Base-by-base conservation (phyloP, 92 coral and sea anemone genomes). In the Actinostola sp. region DNA sequence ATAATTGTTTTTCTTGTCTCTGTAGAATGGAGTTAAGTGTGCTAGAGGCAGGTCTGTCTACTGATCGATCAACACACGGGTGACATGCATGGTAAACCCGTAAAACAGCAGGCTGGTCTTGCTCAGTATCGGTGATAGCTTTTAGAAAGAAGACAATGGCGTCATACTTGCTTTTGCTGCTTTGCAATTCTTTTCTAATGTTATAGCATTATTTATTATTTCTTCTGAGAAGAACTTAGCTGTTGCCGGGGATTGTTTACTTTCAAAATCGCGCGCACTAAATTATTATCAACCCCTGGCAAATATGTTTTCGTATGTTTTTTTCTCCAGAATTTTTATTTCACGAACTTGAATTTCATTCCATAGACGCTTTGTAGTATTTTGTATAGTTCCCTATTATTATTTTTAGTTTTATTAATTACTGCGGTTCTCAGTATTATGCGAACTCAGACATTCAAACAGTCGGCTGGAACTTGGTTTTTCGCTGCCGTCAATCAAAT, bases 21-120 rank as follows among this genome's bases (percentile, higher is more conserved):
- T 33, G 5, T 27, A 86, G 91, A 64, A 76, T 71, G 84, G 91
- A 86, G 43, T 67, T 86, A 8, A 77, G 80, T 30, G 57, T 75
- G 11, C 66, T 86, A 73, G 91, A 86, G 43, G 74, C 87, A 17
- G 79, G 79, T 13, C 58, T 51, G 45, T 71, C 83, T 34, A 65
- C 91, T 38, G 87, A 81, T 13, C 63, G 91, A 53, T 76, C 91
- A 16, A 75, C 91, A 0, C 91, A 86, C 23, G 91, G 91, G 15
- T 84, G 48, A 39, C 27, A 36, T 36, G 6, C 4, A 36, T 36
- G 42, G 42, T 57, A 57, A 57, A 27, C 13, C 39, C 11, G 6
- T 1, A 36, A 36, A 4, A 36, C 21, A 25, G 62, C 63, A 57
- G 63, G 63, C 74, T 50, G 74, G 74, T 68, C 74, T 56, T 68